Evolutionary conservation across 1,140 invertebrate genomes (phyloP).

Genomic region (Xylocopa sonorina): DNA sequence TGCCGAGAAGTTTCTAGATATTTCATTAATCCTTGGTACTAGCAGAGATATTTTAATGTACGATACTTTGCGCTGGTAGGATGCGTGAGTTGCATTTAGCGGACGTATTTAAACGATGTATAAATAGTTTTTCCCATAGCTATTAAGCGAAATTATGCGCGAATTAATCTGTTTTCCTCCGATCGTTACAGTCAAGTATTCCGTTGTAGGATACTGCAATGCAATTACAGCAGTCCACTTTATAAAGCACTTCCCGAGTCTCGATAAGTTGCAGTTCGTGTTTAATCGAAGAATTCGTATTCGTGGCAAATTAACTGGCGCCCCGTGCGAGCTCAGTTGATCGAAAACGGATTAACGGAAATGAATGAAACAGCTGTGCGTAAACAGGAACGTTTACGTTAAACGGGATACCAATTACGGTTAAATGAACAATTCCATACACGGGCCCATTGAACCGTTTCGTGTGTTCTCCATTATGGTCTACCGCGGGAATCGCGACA

Average conservation of each 20-base stretch:
- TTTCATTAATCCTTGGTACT: neutral
- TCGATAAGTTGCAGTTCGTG: neutral
- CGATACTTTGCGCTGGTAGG: neutral
- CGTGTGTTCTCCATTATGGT: neutral
- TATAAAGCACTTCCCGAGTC: neutral
- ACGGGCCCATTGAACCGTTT: neutral
- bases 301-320: too few species aligned
- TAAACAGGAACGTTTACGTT: neutral
- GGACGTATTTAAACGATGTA: neutral
- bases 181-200: neutral
- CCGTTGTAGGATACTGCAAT: neutral
- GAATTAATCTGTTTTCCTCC: neutral
- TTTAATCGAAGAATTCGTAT: too few species aligned
- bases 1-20: slow-evolving; percentile 4
- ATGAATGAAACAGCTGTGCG: neutral
- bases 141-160: neutral
- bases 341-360: neutral
- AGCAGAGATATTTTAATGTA: neutral
- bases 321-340: neutral
- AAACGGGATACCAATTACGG: neutral
- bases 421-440: neutral
- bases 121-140: neutral
- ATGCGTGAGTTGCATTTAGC: neutral
- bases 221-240: neutral
- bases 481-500: neutral